phyloP scores from a whole-genome alignment of 2,113 vertebrate genomes.

The Seriola quinqueradiata region DNA sequence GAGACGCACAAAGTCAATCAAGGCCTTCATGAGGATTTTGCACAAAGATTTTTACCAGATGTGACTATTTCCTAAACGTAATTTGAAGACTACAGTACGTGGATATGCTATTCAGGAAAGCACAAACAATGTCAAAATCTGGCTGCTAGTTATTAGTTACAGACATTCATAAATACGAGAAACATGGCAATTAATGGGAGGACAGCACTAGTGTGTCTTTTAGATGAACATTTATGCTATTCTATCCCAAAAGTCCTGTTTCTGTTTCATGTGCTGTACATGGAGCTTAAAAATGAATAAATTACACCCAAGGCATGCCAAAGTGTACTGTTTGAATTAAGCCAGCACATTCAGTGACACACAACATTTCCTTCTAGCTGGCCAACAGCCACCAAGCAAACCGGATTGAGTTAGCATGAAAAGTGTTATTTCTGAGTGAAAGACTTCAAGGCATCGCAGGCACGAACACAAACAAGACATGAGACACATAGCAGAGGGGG shows the following conservation, averaged over 20 bases:
- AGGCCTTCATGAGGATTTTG: conserved; percentile 69
- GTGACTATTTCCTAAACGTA: conserved; percentile 70
- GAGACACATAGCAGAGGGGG: background rate
- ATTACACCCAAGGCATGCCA: conserved; percentile 46
- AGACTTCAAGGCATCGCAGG: conserved; percentile 24
- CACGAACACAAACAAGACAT: conserved; percentile 28
- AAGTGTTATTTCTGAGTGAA: conserved; percentile 30
- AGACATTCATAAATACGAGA: conserved; percentile 41
- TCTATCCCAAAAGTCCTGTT: conserved; percentile 26
- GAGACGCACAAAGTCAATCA: conserved; percentile 71
- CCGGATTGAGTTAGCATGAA: conserved; percentile 16
- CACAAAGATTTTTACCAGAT: conserved; percentile 75
- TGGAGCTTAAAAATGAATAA: conserved; percentile 33
- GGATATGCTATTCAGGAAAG: conserved; percentile 48
- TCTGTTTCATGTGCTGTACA: conserved; percentile 41
- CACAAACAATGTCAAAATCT: conserved; percentile 61
- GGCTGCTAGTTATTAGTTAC: conserved; percentile 50
- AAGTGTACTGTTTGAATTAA: conserved; percentile 29
- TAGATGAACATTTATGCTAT: conserved; percentile 40
- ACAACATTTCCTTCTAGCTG: conserved; percentile 27
- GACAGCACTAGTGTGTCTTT: conserved; percentile 36
- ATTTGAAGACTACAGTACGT: conserved; percentile 48
- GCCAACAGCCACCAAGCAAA: conserved; percentile 49
- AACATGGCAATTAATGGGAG: conserved; percentile 48
- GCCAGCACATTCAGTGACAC: conserved; percentile 44